Evolutionary conservation across 2,113 vertebrate genomes (phyloP), one percentile per base, ranked within the genome.

Genomic region (Lophura nycthemera): DNA sequence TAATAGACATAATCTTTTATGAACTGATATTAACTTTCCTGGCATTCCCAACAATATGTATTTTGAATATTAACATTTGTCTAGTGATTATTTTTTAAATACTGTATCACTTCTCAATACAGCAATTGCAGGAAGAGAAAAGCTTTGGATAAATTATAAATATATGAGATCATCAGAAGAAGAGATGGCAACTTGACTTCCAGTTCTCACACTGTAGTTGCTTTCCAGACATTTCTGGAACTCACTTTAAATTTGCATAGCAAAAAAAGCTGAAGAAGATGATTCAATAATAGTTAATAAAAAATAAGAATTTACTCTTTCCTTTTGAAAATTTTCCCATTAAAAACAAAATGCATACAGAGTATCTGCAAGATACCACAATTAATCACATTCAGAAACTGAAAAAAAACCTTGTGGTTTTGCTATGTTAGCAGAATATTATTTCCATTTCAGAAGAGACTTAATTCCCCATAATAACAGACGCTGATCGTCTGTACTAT

Each of bases 181-280:
- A 10, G 24, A 40, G 61, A n/a, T 24, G 50, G 17, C 15, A 61
- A 45, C 72, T 21, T 42, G 43, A 60, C 70, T 78, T 38, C 50
- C 63, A 91, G 69, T 73, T 92, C 24, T 86, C 17, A 42, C 10
- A 21, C 45, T 59, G 43, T 34, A 72, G 71, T 66, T 88, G 30
- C 18, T 82, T 93, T 92, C 74, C 86, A 64, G 27, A 64, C 75
- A 69, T 42, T 93, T 90, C 54, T 42, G 52, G 65, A 85, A 54
- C 83, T 86, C 57, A 30, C 3, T 3, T 80, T 63, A 85, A 66
- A 84, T 15, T 2, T 54, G n/a, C 50, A 38, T 10, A 52, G 86
- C 81, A 75, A 54, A 92, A 17, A 42, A 79, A 54, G 59, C 48
- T 61, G 60, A 66, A 69, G 30, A 61, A 32, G 60, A 8, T 84